These are phyloP conservation scores for Meandrina meandrites DNA, from an alignment of 92 coral and sea anemone species.

Conservation along the genomic window DNA sequence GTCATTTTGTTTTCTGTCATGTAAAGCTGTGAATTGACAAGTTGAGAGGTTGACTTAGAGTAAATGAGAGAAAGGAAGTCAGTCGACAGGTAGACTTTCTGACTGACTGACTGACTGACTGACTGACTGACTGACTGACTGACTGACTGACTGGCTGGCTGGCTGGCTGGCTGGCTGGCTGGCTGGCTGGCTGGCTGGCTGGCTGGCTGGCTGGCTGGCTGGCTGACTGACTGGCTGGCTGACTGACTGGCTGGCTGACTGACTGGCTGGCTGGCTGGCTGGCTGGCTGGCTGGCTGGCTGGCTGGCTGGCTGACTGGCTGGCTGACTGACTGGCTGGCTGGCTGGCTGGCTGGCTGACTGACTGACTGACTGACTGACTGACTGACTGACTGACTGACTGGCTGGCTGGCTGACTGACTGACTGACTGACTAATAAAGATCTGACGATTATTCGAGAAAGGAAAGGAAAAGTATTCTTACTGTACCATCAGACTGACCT, in stretches of 20 bases:
- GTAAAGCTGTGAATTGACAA: neutral
- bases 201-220: neutral
- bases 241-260: neutral
- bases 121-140: neutral
- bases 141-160: neutral
- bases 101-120: neutral
- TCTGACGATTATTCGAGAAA: too few species aligned
- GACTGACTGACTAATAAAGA: too few species aligned
- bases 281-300: neutral
- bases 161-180: neutral
- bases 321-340: conserved; percentile 1
- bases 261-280: too few species aligned
- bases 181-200: too few species aligned
- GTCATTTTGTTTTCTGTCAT: conserved; percentile 7
- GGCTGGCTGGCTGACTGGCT: neutral
- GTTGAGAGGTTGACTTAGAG: neutral
- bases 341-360: neutral
- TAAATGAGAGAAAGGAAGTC: neutral
- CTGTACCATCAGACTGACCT: conserved; percentile 14
- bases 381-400: too few species aligned
- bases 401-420: too few species aligned
- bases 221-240: neutral
- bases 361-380: neutral
- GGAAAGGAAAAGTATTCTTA: too few species aligned
- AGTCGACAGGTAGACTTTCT: neutral